These are phyloP conservation scores for Okamejei kenojei DNA, from an alignment of 2,797 vertebrate genomes.

Conservation along the genomic window DNA sequence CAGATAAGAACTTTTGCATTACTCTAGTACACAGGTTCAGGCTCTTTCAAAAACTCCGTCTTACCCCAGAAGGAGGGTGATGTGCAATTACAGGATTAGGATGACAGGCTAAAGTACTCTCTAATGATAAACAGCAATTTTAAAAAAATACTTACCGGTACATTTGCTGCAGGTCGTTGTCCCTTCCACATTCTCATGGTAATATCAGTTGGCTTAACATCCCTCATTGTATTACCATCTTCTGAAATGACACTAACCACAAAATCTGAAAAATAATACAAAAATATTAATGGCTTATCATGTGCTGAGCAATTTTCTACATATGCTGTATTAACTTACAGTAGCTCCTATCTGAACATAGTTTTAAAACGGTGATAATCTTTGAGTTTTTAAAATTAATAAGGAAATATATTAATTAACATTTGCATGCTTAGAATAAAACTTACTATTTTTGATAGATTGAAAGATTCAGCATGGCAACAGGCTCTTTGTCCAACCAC, in stretches of 20 bases:
- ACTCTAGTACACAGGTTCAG: neutral
- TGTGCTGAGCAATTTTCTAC: neutral
- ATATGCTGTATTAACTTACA: neutral
- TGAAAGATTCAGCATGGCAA: too few relatives aligned
- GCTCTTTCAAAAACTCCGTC: neutral
- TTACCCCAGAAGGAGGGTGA: neutral
- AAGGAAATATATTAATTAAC: neutral
- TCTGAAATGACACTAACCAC: constrained; percentile 77
- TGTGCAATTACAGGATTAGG: neutral
- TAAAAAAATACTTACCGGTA: too few relatives aligned
- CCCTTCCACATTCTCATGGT: constrained; percentile 76
- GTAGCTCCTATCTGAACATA: neutral
- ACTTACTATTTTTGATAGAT: neutral
- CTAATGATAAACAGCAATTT: neutral
- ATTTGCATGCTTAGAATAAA: neutral
- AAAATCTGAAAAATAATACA: constrained; percentile 65
- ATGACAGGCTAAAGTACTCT: neutral
- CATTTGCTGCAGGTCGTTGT: constrained; percentile 38
- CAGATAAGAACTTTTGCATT: neutral
- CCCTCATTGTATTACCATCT: constrained; percentile 66
- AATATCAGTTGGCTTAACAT: constrained; percentile 61
- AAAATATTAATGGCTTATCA: neutral
- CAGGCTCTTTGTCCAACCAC: too few relatives aligned
- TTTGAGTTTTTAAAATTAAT: neutral
- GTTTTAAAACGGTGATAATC: neutral